Conservation (phyloP, 2,113 vertebrate genomes). For the Condylura cristata region DNA sequence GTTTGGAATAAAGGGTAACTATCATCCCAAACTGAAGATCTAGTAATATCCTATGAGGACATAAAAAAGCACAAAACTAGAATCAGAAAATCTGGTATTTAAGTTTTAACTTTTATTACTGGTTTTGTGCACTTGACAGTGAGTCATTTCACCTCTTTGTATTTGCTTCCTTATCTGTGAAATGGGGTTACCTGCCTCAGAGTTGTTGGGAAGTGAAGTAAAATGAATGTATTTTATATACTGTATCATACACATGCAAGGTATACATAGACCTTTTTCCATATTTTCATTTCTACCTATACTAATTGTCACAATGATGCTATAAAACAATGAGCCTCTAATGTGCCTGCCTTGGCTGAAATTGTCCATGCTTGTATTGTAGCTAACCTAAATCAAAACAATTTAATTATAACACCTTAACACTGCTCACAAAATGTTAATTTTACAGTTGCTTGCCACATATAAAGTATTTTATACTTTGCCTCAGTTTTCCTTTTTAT, state of each 20-base stretch:
- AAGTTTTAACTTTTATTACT: background rate
- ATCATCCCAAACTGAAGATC: background rate
- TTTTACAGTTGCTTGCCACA: conserved; percentile 3
- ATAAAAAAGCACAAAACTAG: background rate
- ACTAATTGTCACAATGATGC: background rate
- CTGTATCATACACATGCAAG: background rate
- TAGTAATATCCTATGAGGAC: background rate
- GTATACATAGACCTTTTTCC: background rate
- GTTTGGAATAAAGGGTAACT: background rate
- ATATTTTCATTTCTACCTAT: background rate
- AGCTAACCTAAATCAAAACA: background rate
- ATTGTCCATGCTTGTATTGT: background rate
- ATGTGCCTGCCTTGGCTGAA: background rate
- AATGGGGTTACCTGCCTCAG: background rate
- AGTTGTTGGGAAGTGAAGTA: background rate
- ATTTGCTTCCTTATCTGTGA: conserved; percentile 4
- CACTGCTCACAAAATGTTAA: conserved; percentile 7
- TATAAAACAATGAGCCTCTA: background rate
- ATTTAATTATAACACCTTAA: conserved; percentile 26
- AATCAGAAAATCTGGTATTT: background rate
- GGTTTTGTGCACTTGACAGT: background rate
- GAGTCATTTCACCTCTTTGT: background rate
- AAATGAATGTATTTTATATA: background rate
- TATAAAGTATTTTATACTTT: conserved; percentile 10
- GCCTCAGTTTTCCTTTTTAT: conserved; percentile 50